Percentiles rank a stretch among this genome's conserved stretches.
phyloP scores from a whole-genome alignment of 2,113 vertebrate genomes.

The Siniperca chuatsi region DNA sequence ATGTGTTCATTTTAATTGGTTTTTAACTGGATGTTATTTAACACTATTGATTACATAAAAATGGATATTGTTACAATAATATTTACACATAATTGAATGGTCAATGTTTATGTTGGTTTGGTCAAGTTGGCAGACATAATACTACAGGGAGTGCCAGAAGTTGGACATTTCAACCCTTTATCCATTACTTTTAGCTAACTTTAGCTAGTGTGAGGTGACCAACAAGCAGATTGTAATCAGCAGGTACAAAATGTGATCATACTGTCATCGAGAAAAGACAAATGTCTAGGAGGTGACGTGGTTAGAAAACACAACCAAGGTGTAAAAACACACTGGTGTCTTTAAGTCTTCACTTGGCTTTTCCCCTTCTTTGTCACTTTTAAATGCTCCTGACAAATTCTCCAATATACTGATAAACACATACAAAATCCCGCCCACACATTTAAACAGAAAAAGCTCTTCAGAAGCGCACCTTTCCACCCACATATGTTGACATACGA shows the following conservation, averaged over 20 bases:
- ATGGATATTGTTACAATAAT: too few relatives aligned
- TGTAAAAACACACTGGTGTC: slow-evolving; percentile 20
- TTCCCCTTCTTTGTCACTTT: slow-evolving; percentile 64
- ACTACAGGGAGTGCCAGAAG: background rate
- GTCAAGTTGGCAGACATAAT: background rate
- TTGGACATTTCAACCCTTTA: background rate
- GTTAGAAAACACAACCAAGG: background rate
- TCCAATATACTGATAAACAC: slow-evolving; percentile 68
- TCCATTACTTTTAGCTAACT: background rate
- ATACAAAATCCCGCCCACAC: slow-evolving; percentile 72
- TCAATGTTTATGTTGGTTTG: background rate
- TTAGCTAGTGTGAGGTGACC: slow-evolving; percentile 30
- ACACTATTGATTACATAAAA: background rate
- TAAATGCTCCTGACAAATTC: slow-evolving; percentile 63
- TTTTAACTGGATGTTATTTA: background rate
- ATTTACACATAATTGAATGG: background rate
- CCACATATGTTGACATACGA: slow-evolving; percentile 79
- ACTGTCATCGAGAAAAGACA: slow-evolving; percentile 8
- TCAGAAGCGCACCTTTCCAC: slow-evolving; percentile 79
- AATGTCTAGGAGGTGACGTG: background rate
- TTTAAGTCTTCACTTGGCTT: slow-evolving; percentile 53
- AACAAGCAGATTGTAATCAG: slow-evolving; percentile 31
- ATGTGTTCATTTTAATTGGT: background rate
- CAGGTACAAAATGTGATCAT: slow-evolving; percentile 18
- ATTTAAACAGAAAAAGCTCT: slow-evolving; percentile 78